These are phyloP conservation scores for Meriones unguiculatus DNA, from an alignment of 2,113 vertebrate genomes.

Conservation along the genomic window DNA sequence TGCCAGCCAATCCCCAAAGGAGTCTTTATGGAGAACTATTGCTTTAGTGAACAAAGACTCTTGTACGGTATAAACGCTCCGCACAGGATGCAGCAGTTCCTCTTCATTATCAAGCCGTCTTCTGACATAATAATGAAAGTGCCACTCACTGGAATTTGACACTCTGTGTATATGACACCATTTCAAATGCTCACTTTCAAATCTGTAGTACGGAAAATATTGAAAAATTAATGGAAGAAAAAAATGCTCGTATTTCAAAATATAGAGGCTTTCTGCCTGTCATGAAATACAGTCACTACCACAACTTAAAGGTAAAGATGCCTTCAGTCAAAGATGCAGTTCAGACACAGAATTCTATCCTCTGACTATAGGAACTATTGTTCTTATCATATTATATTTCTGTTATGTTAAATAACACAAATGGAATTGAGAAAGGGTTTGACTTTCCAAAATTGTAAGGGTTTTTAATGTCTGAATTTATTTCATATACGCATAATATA, in stretches of 20 bases:
- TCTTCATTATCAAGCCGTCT: slow-evolving; percentile 32
- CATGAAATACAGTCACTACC: slow-evolving; percentile 14
- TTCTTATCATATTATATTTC: background rate
- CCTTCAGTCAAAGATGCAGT: background rate
- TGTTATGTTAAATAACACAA: background rate
- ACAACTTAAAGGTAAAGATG: slow-evolving; percentile 21
- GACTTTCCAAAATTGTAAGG: background rate
- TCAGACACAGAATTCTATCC: background rate
- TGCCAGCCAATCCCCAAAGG: slow-evolving; percentile 2
- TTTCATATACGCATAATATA: background rate
- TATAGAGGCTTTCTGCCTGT: background rate
- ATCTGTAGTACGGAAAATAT: background rate
- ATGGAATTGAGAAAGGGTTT: background rate
- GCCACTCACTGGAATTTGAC: slow-evolving; percentile 38
- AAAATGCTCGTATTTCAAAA: background rate
- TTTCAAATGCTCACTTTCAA: slow-evolving; percentile 44
- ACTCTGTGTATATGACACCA: background rate
- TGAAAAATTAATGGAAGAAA: slow-evolving; percentile 48
- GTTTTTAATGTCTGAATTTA: background rate
- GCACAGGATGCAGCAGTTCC: background rate
- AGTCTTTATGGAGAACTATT: slow-evolving; percentile 23
- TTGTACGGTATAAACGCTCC: background rate
- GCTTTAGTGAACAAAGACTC: slow-evolving; percentile 55
- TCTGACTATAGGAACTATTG: background rate
- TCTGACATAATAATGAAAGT: slow-evolving; percentile 18